phyloP scores from a whole-genome alignment of 2,113 vertebrate species.

The Butastur rufipennis region DNA sequence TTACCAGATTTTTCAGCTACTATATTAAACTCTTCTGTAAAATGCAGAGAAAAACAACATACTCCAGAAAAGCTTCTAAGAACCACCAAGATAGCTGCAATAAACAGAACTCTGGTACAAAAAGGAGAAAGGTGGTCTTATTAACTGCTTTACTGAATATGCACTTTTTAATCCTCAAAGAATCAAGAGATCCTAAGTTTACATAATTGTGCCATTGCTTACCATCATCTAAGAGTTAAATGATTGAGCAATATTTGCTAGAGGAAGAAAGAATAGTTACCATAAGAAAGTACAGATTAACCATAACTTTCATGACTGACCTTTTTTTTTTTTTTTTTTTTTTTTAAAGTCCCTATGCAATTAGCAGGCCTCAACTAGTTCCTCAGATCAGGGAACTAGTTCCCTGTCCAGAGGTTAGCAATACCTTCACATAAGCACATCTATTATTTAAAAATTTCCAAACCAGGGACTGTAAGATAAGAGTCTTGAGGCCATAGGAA shows the following conservation, averaged over 20 bases:
- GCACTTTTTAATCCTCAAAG: not conserved
- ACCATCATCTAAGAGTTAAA: not conserved
- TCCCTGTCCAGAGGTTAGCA: constrained; percentile 6
- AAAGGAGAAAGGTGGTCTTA: not conserved
- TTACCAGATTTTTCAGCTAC: not conserved
- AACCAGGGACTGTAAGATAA: not conserved
- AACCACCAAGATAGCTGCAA: not conserved
- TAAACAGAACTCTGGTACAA: not conserved
- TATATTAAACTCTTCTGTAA: not conserved
- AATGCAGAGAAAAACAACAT: not conserved
- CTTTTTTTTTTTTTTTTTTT: not conserved
- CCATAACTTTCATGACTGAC: not conserved
- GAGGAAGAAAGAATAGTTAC: constrained; percentile 1
- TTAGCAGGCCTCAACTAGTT: not conserved
- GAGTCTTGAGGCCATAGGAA: not conserved
- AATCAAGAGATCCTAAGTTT: not conserved
- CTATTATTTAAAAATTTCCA: not conserved
- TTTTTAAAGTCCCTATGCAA: not conserved
- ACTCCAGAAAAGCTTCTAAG: not conserved
- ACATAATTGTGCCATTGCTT: not conserved
- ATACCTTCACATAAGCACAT: not conserved
- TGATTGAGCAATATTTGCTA: constrained; percentile 35
- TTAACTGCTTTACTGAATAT: fast-evolving
- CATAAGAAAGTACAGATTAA: constrained; percentile 1
- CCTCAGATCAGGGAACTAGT: not conserved